Base-by-base conservation (phyloP, 2,113 vertebrate species). In the Jaculus jaculus region DNA sequence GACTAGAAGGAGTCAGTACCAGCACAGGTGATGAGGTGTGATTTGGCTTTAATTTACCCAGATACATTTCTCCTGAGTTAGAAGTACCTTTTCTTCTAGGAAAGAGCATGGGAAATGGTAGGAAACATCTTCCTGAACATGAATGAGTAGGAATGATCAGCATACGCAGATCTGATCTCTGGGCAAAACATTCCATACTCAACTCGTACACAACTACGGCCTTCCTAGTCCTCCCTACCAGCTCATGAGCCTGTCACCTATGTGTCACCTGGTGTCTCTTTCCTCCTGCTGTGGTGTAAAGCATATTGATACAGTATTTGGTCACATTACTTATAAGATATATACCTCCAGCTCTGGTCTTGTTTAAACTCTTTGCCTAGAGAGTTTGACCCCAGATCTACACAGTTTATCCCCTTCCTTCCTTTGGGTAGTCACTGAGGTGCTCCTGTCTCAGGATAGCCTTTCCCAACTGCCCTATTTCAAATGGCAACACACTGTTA, bases 51-150 rank as follows among this genome's bases (percentile, higher is more conserved):
- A 15, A 42, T 7, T 30, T 5, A 66, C 54, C 60, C 30, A 32
- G 81, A 84, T 51, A 80, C 37, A 39, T 51, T 87, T 77, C 24
- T 93, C 63, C 74, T 87, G 82, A 63, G 85, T n/a, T 73, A 87
- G 68, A 87, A 75, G 34, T 51, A 84, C 20, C 68, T 90, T 74
- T 84, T 42, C 78, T 47, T 75, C 60, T 28, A 20, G 47, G 37
- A 26, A 81, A 68, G 28, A 69, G 17, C 60, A 74, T 78, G 87
- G 28, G 61, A 60, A 68, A 17, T 80, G 39, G 77, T 30, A 32
- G 69, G 60, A 60, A 92, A 84, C n/a, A 77, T 17, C 32, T 61
- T 79, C 51, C 42, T 32, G 77, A 87, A 92, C 39, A 83, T 24
- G 66, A 23, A 73, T 87, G 58, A 81, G 37, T 12, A 66, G n/a